These are phyloP conservation scores for Ophion slaviceki DNA, from an alignment of 2,888 invertebrate genomes.

Conservation along the genomic window DNA sequence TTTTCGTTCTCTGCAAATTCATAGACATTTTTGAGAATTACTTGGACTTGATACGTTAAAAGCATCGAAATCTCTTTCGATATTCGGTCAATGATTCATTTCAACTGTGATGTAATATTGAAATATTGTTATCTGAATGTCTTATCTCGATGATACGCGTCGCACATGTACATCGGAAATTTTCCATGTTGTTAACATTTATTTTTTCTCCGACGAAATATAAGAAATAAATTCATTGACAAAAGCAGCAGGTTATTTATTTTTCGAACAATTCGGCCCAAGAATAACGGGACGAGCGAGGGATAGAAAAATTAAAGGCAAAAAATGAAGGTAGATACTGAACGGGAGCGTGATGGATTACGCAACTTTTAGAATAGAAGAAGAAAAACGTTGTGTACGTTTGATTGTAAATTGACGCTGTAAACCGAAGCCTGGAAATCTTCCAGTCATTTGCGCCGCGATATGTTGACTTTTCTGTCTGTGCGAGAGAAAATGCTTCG, in stretches of 20 bases:
- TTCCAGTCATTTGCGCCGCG: slow-evolving; percentile 59
- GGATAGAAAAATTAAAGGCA: neutral
- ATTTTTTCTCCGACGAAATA: too few species aligned
- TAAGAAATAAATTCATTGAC: too few species aligned
- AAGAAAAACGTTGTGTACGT: slow-evolving; percentile 5
- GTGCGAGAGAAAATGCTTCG: slow-evolving; percentile 50
- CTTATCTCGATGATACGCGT: slow-evolving; percentile 6
- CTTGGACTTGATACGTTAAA: neutral
- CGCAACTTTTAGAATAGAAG: neutral
- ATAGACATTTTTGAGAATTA: neutral
- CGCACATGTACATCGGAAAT: neutral
- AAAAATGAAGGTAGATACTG: neutral
- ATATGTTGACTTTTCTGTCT: slow-evolving; percentile 61
- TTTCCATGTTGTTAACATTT: neutral
- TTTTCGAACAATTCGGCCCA: too few species aligned
- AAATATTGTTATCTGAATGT: neutral
- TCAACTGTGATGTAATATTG: neutral
- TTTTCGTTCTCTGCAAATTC: too few species aligned
- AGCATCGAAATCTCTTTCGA: neutral
- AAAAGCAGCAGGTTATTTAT: too few species aligned
- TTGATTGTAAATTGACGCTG: slow-evolving; percentile 18
- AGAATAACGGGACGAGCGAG: neutral
- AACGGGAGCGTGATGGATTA: neutral
- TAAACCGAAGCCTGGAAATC: slow-evolving; percentile 52
- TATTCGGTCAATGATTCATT: neutral